A percentile compares a stretch with the other conserved stretches of the same genome.
Conservation (phyloP, 2,113 vertebrate species). For the Protobothrops mucrosquamatus region DNA sequence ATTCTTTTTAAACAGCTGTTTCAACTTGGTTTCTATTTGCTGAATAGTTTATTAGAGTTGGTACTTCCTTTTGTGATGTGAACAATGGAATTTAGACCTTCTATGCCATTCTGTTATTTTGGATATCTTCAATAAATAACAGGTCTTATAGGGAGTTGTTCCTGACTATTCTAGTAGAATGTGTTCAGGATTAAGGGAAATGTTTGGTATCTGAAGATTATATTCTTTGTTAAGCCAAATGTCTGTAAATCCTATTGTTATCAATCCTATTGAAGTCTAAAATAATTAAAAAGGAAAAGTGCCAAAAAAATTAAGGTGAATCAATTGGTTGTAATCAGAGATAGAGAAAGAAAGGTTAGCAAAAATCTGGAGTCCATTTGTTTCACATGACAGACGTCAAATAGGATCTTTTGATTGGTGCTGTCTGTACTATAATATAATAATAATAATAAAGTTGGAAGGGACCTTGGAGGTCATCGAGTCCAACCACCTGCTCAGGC, state of each 20-base stretch:
- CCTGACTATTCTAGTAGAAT: background rate
- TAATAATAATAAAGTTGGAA: too few relatives aligned
- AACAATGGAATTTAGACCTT: background rate
- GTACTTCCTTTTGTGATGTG: background rate
- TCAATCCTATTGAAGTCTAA: background rate
- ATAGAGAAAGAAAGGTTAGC: background rate
- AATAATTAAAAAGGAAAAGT: background rate
- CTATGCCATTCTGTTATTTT: background rate
- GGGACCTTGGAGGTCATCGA: too few relatives aligned
- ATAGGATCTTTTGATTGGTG: background rate
- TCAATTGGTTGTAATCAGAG: background rate
- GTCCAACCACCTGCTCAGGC: too few relatives aligned
- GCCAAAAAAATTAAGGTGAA: background rate
- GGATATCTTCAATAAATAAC: background rate
- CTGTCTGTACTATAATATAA: too few relatives aligned
- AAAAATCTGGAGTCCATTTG: background rate
- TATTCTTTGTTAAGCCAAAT: background rate
- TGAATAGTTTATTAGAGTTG: background rate
- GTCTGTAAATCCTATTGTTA: background rate
- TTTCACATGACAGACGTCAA: background rate
- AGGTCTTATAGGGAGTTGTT: background rate
- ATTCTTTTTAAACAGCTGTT: background rate
- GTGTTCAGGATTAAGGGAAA: background rate
- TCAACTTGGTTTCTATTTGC: background rate
- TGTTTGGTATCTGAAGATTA: background rate